These are phyloP conservation scores for Colius striatus DNA, from an alignment of 2,113 vertebrate genomes.

Conservation along the genomic window DNA sequence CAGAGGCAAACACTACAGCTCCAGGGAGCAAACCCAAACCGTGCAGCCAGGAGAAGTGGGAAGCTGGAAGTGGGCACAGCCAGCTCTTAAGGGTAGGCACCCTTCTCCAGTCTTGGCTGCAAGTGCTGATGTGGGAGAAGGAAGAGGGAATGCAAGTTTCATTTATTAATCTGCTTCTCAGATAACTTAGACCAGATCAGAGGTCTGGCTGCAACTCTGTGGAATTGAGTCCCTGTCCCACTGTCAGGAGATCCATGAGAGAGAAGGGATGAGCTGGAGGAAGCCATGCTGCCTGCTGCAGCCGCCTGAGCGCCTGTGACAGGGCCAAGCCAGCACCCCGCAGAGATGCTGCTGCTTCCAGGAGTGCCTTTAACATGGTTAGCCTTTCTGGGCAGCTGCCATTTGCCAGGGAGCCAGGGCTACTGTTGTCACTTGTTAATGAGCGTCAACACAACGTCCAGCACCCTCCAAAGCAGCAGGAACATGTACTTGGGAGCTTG, in stretches of 20 bases:
- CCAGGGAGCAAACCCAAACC: constrained; percentile 48
- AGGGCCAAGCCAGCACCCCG: rapidly evolving
- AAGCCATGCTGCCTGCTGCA: not conserved
- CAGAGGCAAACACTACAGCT: not conserved
- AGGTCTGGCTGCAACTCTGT: not conserved
- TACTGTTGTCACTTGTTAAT: constrained; percentile 9
- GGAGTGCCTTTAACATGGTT: not conserved
- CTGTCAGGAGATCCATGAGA: not conserved
- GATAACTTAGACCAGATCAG: not conserved
- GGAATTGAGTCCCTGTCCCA: not conserved
- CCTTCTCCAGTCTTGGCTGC: not conserved
- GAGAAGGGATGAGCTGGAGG: not conserved
- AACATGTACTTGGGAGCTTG: not conserved
- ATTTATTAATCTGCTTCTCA: not conserved
- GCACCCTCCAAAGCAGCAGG: not conserved
- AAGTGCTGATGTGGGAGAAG: not conserved
- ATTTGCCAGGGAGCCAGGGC: constrained; percentile 47
- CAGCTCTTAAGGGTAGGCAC: not conserved
- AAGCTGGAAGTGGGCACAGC: not conserved
- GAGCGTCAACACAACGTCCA: not conserved
- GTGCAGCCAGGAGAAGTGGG: not conserved
- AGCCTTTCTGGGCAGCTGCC: not conserved
- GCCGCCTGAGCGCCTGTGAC: not conserved
- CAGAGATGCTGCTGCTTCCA: not conserved
- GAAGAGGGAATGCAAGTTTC: not conserved